These are phyloP conservation scores for Mystacides longicornis DNA, from an alignment of 2,888 invertebrate genomes.

Conservation along the genomic window DNA sequence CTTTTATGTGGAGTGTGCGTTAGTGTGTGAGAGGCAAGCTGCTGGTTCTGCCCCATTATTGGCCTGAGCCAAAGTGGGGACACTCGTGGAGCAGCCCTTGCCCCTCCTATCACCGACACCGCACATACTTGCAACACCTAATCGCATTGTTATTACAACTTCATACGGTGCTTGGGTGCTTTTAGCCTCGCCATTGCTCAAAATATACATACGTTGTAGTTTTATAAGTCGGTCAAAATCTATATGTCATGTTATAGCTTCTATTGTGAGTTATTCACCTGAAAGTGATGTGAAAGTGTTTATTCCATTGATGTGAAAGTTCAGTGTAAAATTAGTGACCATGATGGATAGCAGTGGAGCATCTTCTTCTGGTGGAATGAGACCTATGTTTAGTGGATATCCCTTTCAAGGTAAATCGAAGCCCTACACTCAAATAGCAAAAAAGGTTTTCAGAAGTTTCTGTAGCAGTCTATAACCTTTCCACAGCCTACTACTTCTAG, in stretches of 20 bases:
- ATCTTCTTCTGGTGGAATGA: constrained; percentile 78
- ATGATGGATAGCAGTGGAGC: constrained; percentile 50
- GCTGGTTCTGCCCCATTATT: constrained; percentile 19
- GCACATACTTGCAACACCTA: not conserved
- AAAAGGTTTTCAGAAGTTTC: too few species aligned
- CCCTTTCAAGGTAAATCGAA: constrained; percentile 82
- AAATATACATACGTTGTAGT: too few species aligned
- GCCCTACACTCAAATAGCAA: too few species aligned
- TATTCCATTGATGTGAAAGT: not conserved
- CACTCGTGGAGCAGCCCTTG: constrained; percentile 6
- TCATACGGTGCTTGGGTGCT: not conserved
- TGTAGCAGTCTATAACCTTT: too few species aligned
- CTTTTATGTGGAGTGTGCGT: too few species aligned
- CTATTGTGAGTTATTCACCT: too few species aligned
- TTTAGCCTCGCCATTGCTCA: not conserved
- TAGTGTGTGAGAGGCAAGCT: constrained; percentile 3
- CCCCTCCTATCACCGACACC: constrained; percentile 8
- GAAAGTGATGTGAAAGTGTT: not conserved
- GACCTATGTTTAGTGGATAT: constrained; percentile 85
- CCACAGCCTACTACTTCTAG: too few species aligned
- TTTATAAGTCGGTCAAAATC: too few species aligned
- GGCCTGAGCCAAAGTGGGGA: constrained; percentile 11
- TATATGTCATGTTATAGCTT: too few species aligned
- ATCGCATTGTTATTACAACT: not conserved
- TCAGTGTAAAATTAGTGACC: not conserved